Conservation (phyloP, 2,888 invertebrate genomes). For the Cephus spinipes region DNA sequence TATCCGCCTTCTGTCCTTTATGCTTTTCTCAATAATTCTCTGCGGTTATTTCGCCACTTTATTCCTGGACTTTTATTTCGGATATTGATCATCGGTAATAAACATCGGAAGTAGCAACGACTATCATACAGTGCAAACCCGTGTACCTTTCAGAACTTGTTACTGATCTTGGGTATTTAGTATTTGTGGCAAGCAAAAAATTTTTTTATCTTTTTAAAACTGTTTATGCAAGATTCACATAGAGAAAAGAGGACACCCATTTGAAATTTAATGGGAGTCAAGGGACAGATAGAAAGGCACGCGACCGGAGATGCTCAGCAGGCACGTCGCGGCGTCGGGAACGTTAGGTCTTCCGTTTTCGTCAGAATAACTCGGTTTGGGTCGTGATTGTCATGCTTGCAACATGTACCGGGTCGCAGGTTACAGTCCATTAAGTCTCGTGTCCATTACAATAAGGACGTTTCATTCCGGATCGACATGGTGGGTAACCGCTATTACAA, state of each 20-base stretch:
- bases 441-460: constrained; percentile 57
- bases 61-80: neutral
- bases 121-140: too few relatives aligned
- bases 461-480: constrained; percentile 46
- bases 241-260: constrained; percentile 14
- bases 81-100: neutral
- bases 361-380: constrained; percentile 57
- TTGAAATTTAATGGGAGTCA: constrained; percentile 42
- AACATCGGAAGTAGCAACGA: neutral
- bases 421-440: constrained; percentile 62
- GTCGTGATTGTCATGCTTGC: constrained; percentile 18
- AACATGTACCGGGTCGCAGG: constrained; percentile 28
- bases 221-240: neutral
- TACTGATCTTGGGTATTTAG: neutral
- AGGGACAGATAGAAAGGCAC: constrained; percentile 58
- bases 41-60: neutral
- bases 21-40: neutral
- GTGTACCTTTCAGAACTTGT: neutral
- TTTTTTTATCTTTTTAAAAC: neutral
- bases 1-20: neutral
- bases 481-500: constrained; percentile 65
- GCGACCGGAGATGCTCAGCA: constrained; percentile 64
- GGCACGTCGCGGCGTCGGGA: constrained; percentile 58
- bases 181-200: neutral
- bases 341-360: constrained; percentile 56